Percentiles rank a stretch among this genome's conserved stretches.
phyloP scores from a whole-genome alignment of 2,797 vertebrate genomes.

The Sebastes taczanowskii region DNA sequence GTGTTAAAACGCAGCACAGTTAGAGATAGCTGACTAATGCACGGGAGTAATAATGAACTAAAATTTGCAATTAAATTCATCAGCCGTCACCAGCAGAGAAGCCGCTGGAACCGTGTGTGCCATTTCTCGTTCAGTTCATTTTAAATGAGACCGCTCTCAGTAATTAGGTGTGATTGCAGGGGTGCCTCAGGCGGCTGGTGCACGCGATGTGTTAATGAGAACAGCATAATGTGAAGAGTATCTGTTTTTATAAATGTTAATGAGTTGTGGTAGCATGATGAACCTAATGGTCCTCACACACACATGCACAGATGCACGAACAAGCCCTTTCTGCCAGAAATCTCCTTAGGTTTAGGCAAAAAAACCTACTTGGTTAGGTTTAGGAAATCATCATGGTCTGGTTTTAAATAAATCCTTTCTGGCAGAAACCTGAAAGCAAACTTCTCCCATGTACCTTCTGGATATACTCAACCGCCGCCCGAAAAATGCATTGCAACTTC shows the following conservation, averaged over 20 bases:
- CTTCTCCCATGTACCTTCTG: too few species aligned
- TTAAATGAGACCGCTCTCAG: constrained; percentile 28
- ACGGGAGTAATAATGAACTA: constrained; percentile 39
- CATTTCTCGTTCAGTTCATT: constrained; percentile 38
- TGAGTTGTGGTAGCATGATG: background rate
- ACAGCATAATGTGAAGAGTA: constrained; percentile 1
- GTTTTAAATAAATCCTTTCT: too few species aligned
- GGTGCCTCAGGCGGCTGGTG: constrained; percentile 9
- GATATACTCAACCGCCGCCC: too few species aligned
- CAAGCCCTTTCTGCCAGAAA: too few species aligned
- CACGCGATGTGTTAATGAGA: constrained; percentile 31
- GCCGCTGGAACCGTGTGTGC: constrained; percentile 2
- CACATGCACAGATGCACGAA: background rate
- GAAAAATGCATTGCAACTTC: too few species aligned
- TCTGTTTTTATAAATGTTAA: constrained; percentile 16
- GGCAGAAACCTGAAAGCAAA: too few species aligned
- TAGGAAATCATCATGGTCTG: too few species aligned
- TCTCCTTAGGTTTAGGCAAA: too few species aligned
- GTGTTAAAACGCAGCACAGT: background rate
- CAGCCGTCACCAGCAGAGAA: constrained; percentile 29
- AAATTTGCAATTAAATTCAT: constrained; percentile 70
- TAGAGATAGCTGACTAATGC: constrained; percentile 1
- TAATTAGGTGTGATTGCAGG: constrained; percentile 40
- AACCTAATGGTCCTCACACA: background rate
- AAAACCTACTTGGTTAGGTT: too few species aligned